Evolutionary conservation across 2,113 vertebrate species (phyloP), one percentile per base, ranked within the genome.

Genomic region (Uria lomvia): DNA sequence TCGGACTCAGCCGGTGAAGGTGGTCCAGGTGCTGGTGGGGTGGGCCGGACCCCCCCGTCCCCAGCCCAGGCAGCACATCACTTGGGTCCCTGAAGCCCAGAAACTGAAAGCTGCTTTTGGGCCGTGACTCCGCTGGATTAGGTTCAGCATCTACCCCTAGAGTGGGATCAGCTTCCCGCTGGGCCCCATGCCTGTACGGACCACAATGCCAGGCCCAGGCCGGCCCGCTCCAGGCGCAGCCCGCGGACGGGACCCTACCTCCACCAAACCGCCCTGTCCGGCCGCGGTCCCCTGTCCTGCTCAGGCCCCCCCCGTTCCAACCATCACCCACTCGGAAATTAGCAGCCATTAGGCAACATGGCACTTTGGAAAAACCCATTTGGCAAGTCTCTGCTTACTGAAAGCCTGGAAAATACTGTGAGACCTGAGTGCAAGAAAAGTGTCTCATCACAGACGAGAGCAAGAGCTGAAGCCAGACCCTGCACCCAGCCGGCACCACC

Each of bases 1-100:
- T 47, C 14, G 34, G 50, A 7, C 22, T 11, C 14, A 5, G 4
- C 14, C 0, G 2, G 21, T 2, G 49, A 60, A 26, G 45, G 19
- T 30, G 65, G 6, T 6, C 13, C 32, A 1, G 68, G 36, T 7
- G 22, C 38, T 19, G 11, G 7, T 5, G 32, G 45, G 65, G 6
- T 26, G 30, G 56, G 23, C 45, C 24, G 19, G 52, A 29, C n/a
- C 50, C 16, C 43, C 5, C 17, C 2, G 5, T 14, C 40, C 22
- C 43, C 34, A 13, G 43, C 27, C 56, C 52, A 15, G 24, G 15
- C 9, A 53, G 32, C n/a, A 38, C 9, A 3, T 15, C 59, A 5
- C 43, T 20, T 65, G 43, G 17, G 34, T 36, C 60, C 56, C 27
- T 23, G 36, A 16, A 27, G 43, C 30, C 47, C 30, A 50, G 22